Percentiles rank a stretch among this genome's conserved stretches.
Evolutionary conservation across 2,888 invertebrate species (phyloP).

Genomic region (Chrysolina americana): DNA sequence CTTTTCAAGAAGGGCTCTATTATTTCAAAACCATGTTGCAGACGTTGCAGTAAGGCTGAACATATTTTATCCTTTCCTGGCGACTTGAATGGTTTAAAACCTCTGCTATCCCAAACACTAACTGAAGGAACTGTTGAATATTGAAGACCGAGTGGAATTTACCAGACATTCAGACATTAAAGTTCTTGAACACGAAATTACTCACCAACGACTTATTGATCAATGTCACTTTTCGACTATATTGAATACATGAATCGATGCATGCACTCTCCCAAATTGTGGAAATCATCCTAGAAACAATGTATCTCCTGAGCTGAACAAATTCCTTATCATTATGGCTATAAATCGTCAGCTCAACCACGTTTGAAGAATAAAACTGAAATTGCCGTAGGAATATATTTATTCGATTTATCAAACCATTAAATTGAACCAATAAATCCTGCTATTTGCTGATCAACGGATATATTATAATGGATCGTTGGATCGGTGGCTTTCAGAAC

Average conservation of each 20-base stretch:
- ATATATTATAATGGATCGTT: constrained; percentile 36
- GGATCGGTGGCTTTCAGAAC: constrained; percentile 16
- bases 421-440: constrained; percentile 36
- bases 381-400: constrained; percentile 21
- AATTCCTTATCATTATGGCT: constrained; percentile 41
- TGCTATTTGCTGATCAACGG: constrained; percentile 40
- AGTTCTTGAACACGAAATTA: too few relatives aligned
- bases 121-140: too few relatives aligned
- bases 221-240: too few relatives aligned
- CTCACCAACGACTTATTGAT: too few relatives aligned
- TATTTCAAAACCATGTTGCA: too few relatives aligned
- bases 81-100: too few relatives aligned
- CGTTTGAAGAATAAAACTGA: constrained; percentile 23
- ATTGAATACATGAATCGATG: background rate
- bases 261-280: background rate
- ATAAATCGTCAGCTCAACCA: constrained; percentile 40
- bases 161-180: too few relatives aligned
- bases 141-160: too few relatives aligned
- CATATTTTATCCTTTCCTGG: too few relatives aligned
- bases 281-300: background rate
- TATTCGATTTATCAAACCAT: constrained; percentile 38
- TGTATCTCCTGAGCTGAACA: background rate
- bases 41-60: too few relatives aligned
- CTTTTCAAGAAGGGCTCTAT: too few relatives aligned
- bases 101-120: too few relatives aligned